phyloP scores from a whole-genome alignment of 2,113 vertebrate genomes.

The Cyanistes caeruleus region DNA sequence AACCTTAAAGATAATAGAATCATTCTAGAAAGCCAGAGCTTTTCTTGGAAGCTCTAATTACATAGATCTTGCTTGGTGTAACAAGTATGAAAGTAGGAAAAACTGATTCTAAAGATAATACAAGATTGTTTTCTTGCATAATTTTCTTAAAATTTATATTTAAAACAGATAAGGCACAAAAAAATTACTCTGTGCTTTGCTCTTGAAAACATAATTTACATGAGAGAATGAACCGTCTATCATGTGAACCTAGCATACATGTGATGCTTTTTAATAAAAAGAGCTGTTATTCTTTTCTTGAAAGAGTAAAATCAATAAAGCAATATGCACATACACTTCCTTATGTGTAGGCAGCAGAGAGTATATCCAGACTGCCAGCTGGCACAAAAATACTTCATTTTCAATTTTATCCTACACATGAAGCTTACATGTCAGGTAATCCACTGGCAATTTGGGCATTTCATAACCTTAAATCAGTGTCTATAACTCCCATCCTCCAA shows the following conservation, averaged over 20 bases:
- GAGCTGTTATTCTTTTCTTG: not conserved
- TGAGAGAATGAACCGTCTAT: not conserved
- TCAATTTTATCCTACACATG: not conserved
- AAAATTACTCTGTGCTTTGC: not conserved
- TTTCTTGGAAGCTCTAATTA: not conserved
- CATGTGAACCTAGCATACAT: accelerated
- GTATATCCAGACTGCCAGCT: not conserved
- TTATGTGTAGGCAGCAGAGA: not conserved
- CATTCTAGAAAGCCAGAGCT: not conserved
- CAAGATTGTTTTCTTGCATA: not conserved
- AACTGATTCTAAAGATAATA: not conserved
- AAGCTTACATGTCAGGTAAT: not conserved
- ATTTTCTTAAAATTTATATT: not conserved
- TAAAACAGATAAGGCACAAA: not conserved
- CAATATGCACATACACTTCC: not conserved
- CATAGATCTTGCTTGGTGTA: not conserved
- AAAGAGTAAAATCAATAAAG: not conserved
- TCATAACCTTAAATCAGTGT: not conserved
- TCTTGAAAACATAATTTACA: not conserved
- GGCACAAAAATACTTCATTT: not conserved
- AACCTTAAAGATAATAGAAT: not conserved
- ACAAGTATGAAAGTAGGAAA: not conserved
- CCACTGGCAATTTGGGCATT: not conserved
- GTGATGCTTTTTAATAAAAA: not conserved
- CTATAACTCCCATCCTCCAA: not conserved